Evolutionary conservation across 1,140 invertebrate species (phyloP).

Genomic region (Amyelois transitella): DNA sequence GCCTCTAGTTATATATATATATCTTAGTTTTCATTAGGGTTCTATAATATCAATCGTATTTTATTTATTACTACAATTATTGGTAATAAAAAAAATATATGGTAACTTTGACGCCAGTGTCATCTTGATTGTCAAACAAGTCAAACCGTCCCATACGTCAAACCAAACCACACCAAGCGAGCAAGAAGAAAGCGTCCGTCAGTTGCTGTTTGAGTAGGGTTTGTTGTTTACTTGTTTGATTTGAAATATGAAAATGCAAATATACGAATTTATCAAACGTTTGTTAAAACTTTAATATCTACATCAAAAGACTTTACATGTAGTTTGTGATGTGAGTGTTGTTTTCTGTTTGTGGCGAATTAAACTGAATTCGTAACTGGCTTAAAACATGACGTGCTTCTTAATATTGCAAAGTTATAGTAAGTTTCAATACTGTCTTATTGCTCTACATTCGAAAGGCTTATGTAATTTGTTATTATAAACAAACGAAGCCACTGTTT

Average conservation of each 20-base stretch:
- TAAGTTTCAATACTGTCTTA: neutral
- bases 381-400: constrained; percentile 44
- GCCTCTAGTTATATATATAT: too few relatives aligned
- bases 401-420: neutral
- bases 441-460: neutral
- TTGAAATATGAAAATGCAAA: neutral
- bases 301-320: neutral
- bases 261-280: neutral
- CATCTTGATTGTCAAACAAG: neutral
- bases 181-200: constrained; percentile 19
- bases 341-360: neutral
- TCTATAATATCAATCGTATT: too few relatives aligned
- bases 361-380: constrained; percentile 39
- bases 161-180: constrained; percentile 8
- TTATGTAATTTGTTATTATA: constrained; percentile 3
- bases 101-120: neutral
- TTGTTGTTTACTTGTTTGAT: neutral
- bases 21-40: too few relatives aligned
- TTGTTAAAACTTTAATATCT: neutral
- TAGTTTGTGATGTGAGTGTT: neutral
- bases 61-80: neutral
- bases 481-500: neutral
- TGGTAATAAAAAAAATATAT: neutral
- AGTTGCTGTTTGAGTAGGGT: constrained; percentile 34
- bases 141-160: constrained; percentile 1